These are phyloP conservation scores for Lochmaea crataegi DNA, from an alignment of 2,888 invertebrate genomes.

Conservation along the genomic window DNA sequence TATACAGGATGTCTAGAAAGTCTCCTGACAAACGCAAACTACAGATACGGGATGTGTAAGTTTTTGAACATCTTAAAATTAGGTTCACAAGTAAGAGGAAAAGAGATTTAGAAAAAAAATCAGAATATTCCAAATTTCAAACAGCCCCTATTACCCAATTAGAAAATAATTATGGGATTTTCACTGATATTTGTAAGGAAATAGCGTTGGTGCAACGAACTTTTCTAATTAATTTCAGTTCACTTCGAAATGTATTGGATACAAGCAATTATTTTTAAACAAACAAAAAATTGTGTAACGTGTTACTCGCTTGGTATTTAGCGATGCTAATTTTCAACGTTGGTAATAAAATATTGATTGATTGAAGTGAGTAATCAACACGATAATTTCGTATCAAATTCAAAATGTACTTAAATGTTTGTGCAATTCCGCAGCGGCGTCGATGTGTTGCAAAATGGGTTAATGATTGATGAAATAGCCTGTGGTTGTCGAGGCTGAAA, in stretches of 20 bases:
- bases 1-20: no score
- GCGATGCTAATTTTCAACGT: conserved; percentile 25
- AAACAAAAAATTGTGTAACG: conserved; percentile 6
- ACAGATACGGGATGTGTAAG: no score
- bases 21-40: no score
- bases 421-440: conserved; percentile 16
- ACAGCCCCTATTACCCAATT: no score
- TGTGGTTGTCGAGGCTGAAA: no score
- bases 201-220: no score
- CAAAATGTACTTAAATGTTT: conserved; percentile 26
- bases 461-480: neutral
- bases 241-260: neutral
- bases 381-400: conserved; percentile 17
- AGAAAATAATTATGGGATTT: neutral
- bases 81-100: no score
- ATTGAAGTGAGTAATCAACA: conserved; percentile 23
- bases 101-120: no score
- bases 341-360: conserved; percentile 28
- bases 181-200: no score
- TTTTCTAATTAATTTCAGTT: neutral
- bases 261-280: neutral
- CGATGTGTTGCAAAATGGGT: neutral
- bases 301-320: conserved; percentile 20
- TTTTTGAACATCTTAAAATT: no score
- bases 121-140: no score